Conservation (phyloP, 2,113 vertebrate genomes). For the Aplodontia rufa region DNA sequence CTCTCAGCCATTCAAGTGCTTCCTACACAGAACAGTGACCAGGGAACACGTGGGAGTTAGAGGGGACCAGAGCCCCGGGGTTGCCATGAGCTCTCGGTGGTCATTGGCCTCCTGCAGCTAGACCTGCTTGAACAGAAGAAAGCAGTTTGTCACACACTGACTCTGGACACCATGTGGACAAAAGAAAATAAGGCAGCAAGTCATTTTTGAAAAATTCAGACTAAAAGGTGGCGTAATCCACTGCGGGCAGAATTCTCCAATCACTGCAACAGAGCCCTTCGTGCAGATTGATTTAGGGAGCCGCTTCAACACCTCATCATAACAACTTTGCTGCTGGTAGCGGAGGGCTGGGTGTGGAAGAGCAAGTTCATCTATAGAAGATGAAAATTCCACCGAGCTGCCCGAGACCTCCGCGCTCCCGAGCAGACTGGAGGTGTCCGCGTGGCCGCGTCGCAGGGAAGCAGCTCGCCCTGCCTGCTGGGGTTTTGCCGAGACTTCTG, state of each 20-base stretch:
- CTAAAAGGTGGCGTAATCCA: rapidly evolving
- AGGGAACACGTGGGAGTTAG: rapidly evolving
- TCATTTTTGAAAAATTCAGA: neutral
- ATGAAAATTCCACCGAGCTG: neutral
- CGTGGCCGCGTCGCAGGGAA: rapidly evolving
- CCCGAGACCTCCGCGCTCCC: neutral
- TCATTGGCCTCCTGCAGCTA: no score
- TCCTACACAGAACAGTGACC: neutral
- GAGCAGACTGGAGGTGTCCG: rapidly evolving
- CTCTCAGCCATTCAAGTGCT: neutral
- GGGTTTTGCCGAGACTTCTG: neutral
- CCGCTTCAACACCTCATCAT: neutral
- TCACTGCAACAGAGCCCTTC: neutral
- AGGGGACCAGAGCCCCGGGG: neutral
- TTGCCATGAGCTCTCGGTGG: rapidly evolving
- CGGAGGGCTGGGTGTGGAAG: neutral
- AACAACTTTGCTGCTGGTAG: neutral
- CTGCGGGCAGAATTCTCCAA: neutral
- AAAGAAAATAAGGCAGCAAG: neutral
- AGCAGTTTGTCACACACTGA: rapidly evolving
- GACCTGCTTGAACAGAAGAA: neutral
- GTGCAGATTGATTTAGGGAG: neutral
- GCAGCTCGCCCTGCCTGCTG: rapidly evolving
- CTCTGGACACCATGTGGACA: no score
- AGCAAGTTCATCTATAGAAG: neutral